Base-by-base conservation (phyloP, 2,797 vertebrate species). In the Acropternis orthonyx region DNA sequence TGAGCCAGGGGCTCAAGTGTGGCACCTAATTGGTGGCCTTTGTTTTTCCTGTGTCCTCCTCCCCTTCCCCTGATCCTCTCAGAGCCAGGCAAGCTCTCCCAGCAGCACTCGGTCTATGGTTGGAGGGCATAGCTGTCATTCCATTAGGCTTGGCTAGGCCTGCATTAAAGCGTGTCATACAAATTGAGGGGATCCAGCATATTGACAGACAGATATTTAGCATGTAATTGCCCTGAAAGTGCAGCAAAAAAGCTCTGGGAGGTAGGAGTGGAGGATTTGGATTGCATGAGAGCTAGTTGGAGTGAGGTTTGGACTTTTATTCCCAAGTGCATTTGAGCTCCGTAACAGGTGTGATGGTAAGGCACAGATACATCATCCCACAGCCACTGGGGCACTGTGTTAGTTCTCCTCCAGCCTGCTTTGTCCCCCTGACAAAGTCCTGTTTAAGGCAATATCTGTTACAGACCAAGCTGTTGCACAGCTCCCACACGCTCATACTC, bases 121-220 rank as follows among this genome's bases (percentile, higher is more conserved):
- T 97, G 94, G 96, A 98, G 97, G 97, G 97, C 98, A 97, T 98
- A 98, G 95, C 97, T 98, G 97, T 98, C 97, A 98, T 97, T 98
- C 95, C 96, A 84, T 61, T 85, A 96, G 96, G 95, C 96, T 97
- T 95, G 95, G 97, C 95, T 85, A 95, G 91, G 93, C 94, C 96
- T 96, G 97, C 85, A 82, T 93, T 95, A 95, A 97, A 97, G 97
- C 92, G 81, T 97, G 95, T 98, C 98, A 97, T 97, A 98, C 98
- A 98, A 98, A 98, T 97, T 98, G 97, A 96, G 96, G 97, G 97
- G 97, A 98, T 98, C 97, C 97, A 95, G 88, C 92, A 93, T 95
- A 98, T 95, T 98, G 97, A 98, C 97, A 98, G 97, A 98, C 94
- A 96, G 85, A 96, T 91, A 90, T 93, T 85, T 94, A 94, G 81